Evolutionary conservation across 2,888 invertebrate species (phyloP).

Genomic region (Philaethria dido): DNA sequence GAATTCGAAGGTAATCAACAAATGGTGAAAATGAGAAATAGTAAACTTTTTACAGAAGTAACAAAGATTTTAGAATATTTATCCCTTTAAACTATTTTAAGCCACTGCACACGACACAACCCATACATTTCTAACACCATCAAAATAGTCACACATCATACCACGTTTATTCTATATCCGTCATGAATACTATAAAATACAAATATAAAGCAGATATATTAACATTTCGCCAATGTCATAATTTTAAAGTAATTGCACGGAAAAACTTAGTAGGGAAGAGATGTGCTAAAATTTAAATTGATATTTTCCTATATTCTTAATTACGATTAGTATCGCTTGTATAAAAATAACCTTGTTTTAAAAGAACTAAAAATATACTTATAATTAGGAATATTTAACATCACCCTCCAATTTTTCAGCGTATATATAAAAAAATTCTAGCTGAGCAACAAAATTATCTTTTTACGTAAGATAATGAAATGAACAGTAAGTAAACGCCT

Average conservation of each 20-base stretch:
- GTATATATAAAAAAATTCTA: no score
- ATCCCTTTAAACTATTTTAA: background rate
- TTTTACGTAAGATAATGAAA: no score
- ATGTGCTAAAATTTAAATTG: background rate
- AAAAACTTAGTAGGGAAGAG: background rate
- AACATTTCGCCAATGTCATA: background rate
- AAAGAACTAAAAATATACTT: background rate
- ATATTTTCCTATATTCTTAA: background rate
- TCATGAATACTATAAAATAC: conserved; percentile 9
- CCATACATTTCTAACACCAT: conserved; percentile 1
- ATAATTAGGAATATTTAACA: background rate
- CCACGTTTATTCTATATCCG: background rate
- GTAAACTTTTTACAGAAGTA: no score
- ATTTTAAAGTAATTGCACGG: background rate
- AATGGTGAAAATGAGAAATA: background rate
- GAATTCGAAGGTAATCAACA: background rate
- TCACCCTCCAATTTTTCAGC: no score
- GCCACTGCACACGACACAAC: background rate
- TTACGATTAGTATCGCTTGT: background rate
- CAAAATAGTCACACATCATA: background rate
- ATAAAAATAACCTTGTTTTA: background rate
- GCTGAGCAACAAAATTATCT: no score
- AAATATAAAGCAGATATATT: background rate
- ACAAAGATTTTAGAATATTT: background rate
- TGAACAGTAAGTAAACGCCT: no score